Base-by-base conservation (phyloP, 1,140 invertebrate genomes). In the Bombus confusus region DNA sequence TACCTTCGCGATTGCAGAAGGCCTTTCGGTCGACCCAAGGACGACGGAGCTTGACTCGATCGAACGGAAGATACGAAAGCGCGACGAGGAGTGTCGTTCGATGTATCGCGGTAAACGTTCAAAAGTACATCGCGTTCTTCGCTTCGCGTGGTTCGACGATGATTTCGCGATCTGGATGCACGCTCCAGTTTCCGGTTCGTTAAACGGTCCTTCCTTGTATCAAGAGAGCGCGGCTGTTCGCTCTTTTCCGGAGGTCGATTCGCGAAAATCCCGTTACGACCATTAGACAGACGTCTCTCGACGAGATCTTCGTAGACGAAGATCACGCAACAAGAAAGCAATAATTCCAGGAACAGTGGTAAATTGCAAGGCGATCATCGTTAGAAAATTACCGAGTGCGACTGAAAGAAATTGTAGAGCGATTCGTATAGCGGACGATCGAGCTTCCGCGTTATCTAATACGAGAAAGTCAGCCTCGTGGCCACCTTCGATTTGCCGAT, bases 131-230 rank as follows among this genome's bases (percentile, higher is more conserved):
- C 0, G 6, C 34, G 34, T 2, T 75, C n/a, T 31, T 22, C 41
- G n/a, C 52, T 76, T 77, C 78, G 59, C 57, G 41, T 5, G 64
- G 39, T 18, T 71, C 59, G 59, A 52, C 64, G 41, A 86, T 71
- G 66, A 80, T 79, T 73, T 41, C 81, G 43, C 57, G 71, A 85
- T 80, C 84, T 87, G 76, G 88, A 92, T 82, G 86, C 72, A 86
- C 81, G 91, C 86, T 91, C 92, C 84, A 92, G 92, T 92, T 93
- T 92, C 87, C 86, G 76, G 88, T 91, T 90, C 86, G 88, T 90
- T 92, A 88, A 90, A 90, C 91, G 87, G 86, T 87, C 87, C 79
- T 80, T 77, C 85, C 22, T 39, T 73, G 12, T 31, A 57, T 59
- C 69, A 22, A 43, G 79, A 37, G 47, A 37, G 6, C 41, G 22